Base-by-base conservation (phyloP, 37 sponge, comb jelly and placozoan species). In the Agelas oroides region DNA sequence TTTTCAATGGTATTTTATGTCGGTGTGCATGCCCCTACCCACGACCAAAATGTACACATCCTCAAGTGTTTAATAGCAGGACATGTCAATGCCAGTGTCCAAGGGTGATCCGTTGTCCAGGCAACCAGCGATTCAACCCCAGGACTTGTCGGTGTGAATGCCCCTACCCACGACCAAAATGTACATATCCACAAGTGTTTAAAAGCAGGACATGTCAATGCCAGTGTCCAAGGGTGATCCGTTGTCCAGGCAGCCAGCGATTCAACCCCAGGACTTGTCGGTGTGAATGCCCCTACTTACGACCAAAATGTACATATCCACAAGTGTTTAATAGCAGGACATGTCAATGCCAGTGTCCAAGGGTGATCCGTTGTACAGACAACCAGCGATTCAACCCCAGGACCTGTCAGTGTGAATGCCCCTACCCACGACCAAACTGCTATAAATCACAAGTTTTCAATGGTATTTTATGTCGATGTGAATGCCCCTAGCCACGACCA, bases 331-430 rank as follows among this genome's bases (percentile, higher is more conserved):
- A 85, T 39, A 19, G 27, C 38, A 18, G 77, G 21, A 68, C 80
- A 30, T 87, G 87, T 46, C 61, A 65, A 56, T 87, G 87, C 73
- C 37, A 66, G 30, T 87, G 87, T 63, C 46, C 46, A 46, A 46
- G 46, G 8, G 46, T 46, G 46, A 46, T 46, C 46, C 46, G 46
- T 46, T 46, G 86, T 37, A 17, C 52, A 0, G 18, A 16, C 1
- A n/a, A 21, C 36, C 86, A 85, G 59, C 25, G 20, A 19, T 85
- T 85, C 59, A 76, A 85, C 32, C 57, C 19, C 27, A 25, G 70
- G 1, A 71, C 72, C 1, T 82, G 82, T 28, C n/a, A 71, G 58
- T 82, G 82, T 58, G 62, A 71, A 53, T 82, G 82, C 37, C 68
- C 70, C 46, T 12, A 3, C 46, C 46, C 46, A 46, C 46, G 46